phyloP scores from a whole-genome alignment of 1,140 invertebrate species.

The Conus betulinus region DNA sequence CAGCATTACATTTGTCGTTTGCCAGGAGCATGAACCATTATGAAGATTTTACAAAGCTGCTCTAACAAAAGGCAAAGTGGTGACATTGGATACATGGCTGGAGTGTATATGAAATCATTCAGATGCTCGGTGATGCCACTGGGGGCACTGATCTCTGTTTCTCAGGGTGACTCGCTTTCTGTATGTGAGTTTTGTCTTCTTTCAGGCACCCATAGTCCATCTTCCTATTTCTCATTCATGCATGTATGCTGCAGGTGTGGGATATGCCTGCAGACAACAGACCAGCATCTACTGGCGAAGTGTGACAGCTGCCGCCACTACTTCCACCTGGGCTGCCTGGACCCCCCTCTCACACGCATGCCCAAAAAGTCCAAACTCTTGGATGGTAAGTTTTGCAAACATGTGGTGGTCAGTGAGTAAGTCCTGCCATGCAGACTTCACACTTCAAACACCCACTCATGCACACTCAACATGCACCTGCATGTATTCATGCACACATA shows the following conservation, averaged over 20 bases:
- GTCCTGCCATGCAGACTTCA: too few species aligned
- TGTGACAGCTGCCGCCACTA: constrained; percentile 94
- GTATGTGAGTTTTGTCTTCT: neutral
- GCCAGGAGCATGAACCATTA: too few species aligned
- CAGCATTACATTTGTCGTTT: too few species aligned
- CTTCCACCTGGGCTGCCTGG: constrained; percentile 95
- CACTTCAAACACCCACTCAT: too few species aligned
- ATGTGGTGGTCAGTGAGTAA: too few species aligned
- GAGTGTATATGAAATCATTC: too few species aligned
- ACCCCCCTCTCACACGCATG: constrained; percentile 93
- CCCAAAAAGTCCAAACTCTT: constrained; percentile 95
- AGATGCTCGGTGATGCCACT: neutral
- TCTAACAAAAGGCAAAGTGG: too few species aligned
- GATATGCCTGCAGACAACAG: constrained; percentile 82
- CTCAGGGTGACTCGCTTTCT: neutral
- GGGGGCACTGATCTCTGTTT: neutral
- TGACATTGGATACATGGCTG: too few species aligned
- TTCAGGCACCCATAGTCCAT: neutral
- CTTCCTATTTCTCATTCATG: neutral
- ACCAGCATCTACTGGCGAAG: constrained; percentile 83
- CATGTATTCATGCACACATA: too few species aligned
- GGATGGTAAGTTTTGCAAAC: constrained; percentile 83
- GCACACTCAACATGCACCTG: too few species aligned
- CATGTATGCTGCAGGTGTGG: constrained; percentile 82
- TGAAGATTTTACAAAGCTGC: too few species aligned